Evolutionary conservation across 1,140 invertebrate species (phyloP).

Genomic region (Ericerus pela): DNA sequence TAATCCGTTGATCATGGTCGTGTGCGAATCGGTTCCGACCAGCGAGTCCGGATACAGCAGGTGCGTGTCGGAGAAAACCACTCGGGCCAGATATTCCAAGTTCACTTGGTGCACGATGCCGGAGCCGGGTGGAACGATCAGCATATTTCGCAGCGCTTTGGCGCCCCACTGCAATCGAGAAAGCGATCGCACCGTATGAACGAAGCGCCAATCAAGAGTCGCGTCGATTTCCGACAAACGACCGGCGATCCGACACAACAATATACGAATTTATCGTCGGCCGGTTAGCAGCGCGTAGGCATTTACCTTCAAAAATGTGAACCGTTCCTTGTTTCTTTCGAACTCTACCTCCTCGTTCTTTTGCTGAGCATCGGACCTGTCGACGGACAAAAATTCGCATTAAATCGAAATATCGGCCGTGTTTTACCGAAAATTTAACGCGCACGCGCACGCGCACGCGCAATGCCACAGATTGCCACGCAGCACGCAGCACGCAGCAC

Average conservation of each 20-base stretch:
- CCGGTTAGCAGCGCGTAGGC: not conserved
- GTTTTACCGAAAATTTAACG: too few species aligned
- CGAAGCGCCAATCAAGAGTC: too few species aligned
- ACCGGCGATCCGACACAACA: not conserved
- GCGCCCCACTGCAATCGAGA: conserved; percentile 68
- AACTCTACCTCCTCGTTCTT: conserved; percentile 95
- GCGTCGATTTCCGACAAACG: not conserved
- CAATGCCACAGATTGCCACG: too few species aligned
- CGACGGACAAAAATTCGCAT: conserved; percentile 33
- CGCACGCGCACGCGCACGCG: too few species aligned
- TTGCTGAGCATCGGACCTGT: conserved; percentile 69
- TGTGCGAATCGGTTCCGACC: conserved; percentile 98
- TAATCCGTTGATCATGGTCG: conserved; percentile 95
- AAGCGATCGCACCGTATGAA: not conserved
- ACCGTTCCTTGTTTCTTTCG: conserved; percentile 89
- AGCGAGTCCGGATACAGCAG: conserved; percentile 84
- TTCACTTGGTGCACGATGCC: conserved; percentile 99
- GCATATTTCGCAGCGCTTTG: conserved; percentile 86
- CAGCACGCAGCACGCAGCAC: too few species aligned
- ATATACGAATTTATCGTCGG: not conserved
- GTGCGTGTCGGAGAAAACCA: conserved; percentile 68
- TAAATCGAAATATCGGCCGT: conserved; percentile 9
- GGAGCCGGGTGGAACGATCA: conserved; percentile 93
- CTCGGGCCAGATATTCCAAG: conserved; percentile 84
- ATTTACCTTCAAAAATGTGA: conserved; percentile 78